Percentiles rank a stretch among this genome's conserved stretches.
Evolutionary conservation across 2,888 invertebrate genomes (phyloP).

Genomic region (Drosophila pegasa): DNA sequence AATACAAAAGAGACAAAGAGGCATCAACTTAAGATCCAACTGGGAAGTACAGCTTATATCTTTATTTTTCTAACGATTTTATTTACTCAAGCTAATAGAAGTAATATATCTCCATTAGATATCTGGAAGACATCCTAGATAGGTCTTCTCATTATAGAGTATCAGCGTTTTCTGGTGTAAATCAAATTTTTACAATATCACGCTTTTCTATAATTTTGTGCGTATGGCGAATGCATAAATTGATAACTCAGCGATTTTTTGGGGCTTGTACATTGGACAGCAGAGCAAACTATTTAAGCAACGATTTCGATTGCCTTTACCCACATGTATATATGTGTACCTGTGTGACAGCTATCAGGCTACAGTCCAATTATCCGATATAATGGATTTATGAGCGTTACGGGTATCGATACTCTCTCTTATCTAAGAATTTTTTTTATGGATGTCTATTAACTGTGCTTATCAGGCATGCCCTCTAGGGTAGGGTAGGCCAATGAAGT

Average conservation of each 20-base stretch:
- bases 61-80: neutral
- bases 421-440: constrained; percentile 25
- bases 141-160: neutral
- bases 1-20: neutral
- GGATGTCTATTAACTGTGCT: constrained; percentile 16
- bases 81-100: neutral
- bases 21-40: neutral
- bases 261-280: constrained; percentile 45
- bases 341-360: constrained; percentile 17
- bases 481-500: neutral
- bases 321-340: neutral
- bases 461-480: constrained; percentile 29
- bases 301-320: constrained; percentile 12
- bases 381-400: constrained; percentile 20
- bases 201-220: constrained; percentile 32
- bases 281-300: constrained; percentile 33
- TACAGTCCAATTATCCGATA: constrained; percentile 27
- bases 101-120: neutral
- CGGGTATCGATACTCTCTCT: constrained; percentile 11
- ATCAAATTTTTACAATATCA: no score
- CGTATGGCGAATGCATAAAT: constrained; percentile 15
- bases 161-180: neutral
- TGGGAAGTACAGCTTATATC: no score
- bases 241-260: constrained; percentile 12
- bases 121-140: neutral